Base-by-base conservation (phyloP, 2,888 invertebrate genomes). In the Mystacides longicornis region DNA sequence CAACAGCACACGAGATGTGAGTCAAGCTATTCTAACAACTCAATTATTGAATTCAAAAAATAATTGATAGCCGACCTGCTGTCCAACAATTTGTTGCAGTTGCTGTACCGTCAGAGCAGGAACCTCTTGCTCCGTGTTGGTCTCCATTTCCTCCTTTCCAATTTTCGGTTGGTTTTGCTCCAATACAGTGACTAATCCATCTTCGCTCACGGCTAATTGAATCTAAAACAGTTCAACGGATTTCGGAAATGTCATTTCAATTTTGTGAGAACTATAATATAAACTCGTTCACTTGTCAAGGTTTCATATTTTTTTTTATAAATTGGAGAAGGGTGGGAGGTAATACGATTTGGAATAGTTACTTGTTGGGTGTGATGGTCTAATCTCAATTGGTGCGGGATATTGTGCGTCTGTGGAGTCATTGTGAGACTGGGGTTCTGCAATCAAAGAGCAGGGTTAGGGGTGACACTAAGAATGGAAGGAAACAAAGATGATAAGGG, bases 11-110 rank as follows among this genome's bases (percentile, higher is more conserved):
- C 3, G 9, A 47, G 21, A 47, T 31, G 14, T 31, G 31, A 31
- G 14, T 7, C 31, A 31, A 31, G 14, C 14, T 31, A 31, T 31
- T 9, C 9, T 31, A 31, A 31, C 7, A 31, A 31, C 7, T 31
- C 7, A 9, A 31, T 14, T 31, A 31, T 31, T 31, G 14, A 31
- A 9, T 7, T 14, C 7, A 14, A 31, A 31, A 31, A 9, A 31
- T 31, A n/a, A n/a, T n/a, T n/a, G n/a, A 11, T 27, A 33, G 20
- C 66, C 70, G 18, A 81, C 83, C 73, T 83, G 82, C 66, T 81
- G 81, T 21, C 81, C 81, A 52, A 79, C 77, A 60, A 78, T 76
- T 59, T 81, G 80, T 62, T 81, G 81, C 63, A 81, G 67, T 64
- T 81, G 81, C 60, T 80, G 79, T 9, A 78, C 78, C 1, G 78